Conservation (phyloP, 1,140 invertebrate species). For the Asbolus verrucosus region DNA sequence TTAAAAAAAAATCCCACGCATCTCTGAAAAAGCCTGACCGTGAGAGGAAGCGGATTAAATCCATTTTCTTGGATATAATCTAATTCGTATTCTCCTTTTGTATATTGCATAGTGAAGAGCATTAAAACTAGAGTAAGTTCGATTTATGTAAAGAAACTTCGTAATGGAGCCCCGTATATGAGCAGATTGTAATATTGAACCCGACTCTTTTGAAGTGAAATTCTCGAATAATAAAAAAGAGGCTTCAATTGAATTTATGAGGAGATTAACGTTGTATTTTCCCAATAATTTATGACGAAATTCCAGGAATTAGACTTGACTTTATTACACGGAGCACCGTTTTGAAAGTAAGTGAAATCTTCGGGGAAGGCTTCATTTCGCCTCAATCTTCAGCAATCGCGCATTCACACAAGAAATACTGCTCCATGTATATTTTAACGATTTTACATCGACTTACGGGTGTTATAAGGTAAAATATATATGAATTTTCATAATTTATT, state of each 20-base stretch:
- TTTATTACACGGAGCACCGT: slow-evolving; percentile 9
- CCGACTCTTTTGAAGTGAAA: slow-evolving; percentile 15
- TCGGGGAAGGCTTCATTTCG: slow-evolving; percentile 2
- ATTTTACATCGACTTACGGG: slow-evolving; percentile 28
- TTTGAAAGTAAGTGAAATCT: neutral
- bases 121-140: too few species aligned
- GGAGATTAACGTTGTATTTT: slow-evolving; percentile 31
- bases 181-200: neutral
- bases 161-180: slow-evolving; percentile 1
- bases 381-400: neutral
- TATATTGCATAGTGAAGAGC: too few species aligned
- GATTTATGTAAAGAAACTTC: too few species aligned
- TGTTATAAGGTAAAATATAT: slow-evolving; percentile 15
- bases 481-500: slow-evolving; percentile 37
- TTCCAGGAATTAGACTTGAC: slow-evolving; percentile 21
- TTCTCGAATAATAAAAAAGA: too few species aligned
- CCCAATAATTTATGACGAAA: slow-evolving; percentile 16
- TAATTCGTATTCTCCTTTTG: too few species aligned
- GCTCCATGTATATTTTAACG: slow-evolving; percentile 26
- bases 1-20: too few species aligned
- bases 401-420: slow-evolving; percentile 26
- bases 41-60: too few species aligned
- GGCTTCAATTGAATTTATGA: slow-evolving; percentile 11
- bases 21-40: too few species aligned
- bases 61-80: too few species aligned